A percentile compares a stretch with the other conserved stretches of the same genome.
These are phyloP conservation scores for Leptosomus discolor DNA, from an alignment of 2,113 vertebrate species.

Conservation along the genomic window DNA sequence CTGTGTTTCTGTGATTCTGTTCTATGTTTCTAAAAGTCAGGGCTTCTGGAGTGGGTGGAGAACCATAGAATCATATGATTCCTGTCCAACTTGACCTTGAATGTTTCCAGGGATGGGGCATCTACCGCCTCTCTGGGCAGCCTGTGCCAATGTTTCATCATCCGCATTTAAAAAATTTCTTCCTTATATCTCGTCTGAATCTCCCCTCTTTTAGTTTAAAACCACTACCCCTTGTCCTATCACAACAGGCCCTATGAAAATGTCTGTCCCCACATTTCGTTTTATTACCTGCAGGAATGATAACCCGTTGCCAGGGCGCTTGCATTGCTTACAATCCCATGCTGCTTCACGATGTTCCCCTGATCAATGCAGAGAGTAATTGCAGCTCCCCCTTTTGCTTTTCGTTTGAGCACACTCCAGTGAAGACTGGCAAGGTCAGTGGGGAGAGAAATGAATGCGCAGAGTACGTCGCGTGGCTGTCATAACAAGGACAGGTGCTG, in stretches of 20 bases:
- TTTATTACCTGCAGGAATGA: fast-evolving
- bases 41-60: background rate
- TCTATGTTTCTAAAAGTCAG: background rate
- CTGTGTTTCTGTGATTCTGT: background rate
- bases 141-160: background rate
- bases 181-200: too few species aligned
- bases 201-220: too few species aligned
- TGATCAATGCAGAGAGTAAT: background rate
- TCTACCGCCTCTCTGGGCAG: background rate
- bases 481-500: background rate
- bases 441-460: background rate
- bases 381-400: background rate
- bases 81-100: background rate
- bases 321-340: fast-evolving
- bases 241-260: fast-evolving
- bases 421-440: background rate
- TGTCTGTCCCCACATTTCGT: background rate
- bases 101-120: background rate
- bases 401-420: background rate
- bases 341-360: fast-evolving
- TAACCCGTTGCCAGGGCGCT: background rate
- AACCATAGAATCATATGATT: background rate
- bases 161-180: too few species aligned
- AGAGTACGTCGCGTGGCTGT: fast-evolving
- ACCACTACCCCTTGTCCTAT: too few species aligned